Evolutionary conservation across 1,140 invertebrate species (phyloP), one percentile per base, ranked within the genome.

Genomic region (Acromyrmex echinatior): DNA sequence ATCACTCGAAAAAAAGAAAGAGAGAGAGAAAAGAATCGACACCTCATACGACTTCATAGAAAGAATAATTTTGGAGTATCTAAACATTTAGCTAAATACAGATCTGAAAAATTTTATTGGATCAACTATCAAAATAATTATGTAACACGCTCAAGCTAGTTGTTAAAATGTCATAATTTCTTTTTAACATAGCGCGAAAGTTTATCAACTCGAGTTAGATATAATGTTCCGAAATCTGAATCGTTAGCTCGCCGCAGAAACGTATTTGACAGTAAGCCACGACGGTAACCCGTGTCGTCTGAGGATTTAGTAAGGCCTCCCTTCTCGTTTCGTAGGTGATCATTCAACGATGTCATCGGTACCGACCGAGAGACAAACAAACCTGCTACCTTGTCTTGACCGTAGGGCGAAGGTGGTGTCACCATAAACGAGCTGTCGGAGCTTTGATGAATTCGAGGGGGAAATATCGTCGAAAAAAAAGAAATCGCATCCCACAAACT

Each of bases 241-340:
- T 35, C 70, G 56, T 51, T 82, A 49, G 14, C 16, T 74, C 56
- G 56, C 18, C 70, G 14, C 25, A 21, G n/a, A 21, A 31, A 74
- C 39, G 80, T 84, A 74, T 80, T 86, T 39, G 62, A 68, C 51
- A 77, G 65, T 91, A 87, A 92, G 88, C 88, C 87, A 62, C 86
- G 60, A 78, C 63, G 90, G 65, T 84, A 90, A 91, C 90, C 91
- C 91, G 86, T 92, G 92, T 92, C 91, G 87, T 92, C 66, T 90
- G 79, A 92, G 86, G 92, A 90, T 92, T 91, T 88, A 71, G 85
- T 77, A 25, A n/a, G 80, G 39, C 78, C 84, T 86, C 86, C 90
- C 92, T 92, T 88, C 90, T 88, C 71, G 68, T 87, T 91, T 91
- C 86, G 58, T 87, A 66, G 87, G 91, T 90, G 88, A 92, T 92